These are phyloP conservation scores for Meleagris gallopavo DNA, from an alignment of 2,113 vertebrate genomes.

Conservation along the genomic window DNA sequence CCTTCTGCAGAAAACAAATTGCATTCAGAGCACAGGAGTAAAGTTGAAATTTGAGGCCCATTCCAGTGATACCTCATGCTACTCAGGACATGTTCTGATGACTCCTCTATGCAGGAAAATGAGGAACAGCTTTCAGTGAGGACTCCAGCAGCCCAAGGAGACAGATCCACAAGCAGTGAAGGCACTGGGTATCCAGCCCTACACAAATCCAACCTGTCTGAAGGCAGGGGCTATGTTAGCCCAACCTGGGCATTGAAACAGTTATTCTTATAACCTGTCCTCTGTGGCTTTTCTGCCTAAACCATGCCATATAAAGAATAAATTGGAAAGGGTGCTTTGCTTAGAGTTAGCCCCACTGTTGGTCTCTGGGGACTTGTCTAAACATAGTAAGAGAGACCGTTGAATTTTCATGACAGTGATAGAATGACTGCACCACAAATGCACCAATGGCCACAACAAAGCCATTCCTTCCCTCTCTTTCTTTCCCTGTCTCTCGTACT, in stretches of 20 bases:
- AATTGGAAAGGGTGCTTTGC: fast-evolving
- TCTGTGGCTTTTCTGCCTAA: not conserved
- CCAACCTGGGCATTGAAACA: not conserved
- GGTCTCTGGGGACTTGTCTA: not conserved
- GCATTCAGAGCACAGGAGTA: not conserved
- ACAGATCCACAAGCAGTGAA: not conserved
- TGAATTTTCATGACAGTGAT: fast-evolving
- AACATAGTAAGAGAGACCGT: not conserved
- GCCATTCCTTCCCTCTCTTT: not conserved
- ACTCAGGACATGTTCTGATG: not conserved
- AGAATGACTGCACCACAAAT: not conserved
- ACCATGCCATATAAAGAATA: not conserved
- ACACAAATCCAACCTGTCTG: not conserved
- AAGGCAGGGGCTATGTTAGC: not conserved
- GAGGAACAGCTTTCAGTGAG: constrained; percentile 11
- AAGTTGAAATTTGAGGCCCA: not conserved
- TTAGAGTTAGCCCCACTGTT: not conserved
- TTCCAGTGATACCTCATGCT: not conserved
- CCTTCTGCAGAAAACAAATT: constrained; percentile 14
- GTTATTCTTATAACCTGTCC: not conserved
- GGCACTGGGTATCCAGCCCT: not conserved
- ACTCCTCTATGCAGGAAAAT: not conserved
- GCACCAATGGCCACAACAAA: not conserved
- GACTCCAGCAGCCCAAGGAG: not conserved
- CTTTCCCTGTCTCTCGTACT: not conserved